phyloP scores from a whole-genome alignment of 2,797 vertebrate species.

The Spondyliosoma cantharus region DNA sequence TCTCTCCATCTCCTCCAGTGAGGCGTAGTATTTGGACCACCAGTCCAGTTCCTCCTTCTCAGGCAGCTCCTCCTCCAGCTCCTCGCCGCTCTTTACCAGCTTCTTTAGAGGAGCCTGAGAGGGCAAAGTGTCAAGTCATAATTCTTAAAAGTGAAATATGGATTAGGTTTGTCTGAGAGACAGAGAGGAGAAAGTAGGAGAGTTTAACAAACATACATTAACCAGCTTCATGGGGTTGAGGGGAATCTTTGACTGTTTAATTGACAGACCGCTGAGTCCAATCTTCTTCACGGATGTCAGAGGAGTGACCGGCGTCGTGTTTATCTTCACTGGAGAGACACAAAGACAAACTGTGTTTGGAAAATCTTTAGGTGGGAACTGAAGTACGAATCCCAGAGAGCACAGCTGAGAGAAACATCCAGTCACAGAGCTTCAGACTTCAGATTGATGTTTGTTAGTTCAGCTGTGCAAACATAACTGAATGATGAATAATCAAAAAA shows the following conservation, averaged over 20 bases:
- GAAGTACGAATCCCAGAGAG: not conserved
- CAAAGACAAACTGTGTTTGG: constrained; percentile 17
- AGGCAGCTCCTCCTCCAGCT: constrained; percentile 89
- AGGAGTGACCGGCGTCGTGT: constrained; percentile 45
- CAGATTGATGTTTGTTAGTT: too few relatives aligned
- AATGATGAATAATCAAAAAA: too few relatives aligned
- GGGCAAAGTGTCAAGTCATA: not conserved
- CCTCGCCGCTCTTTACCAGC: constrained; percentile 77
- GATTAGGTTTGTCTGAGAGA: not conserved
- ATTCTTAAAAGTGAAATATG: not conserved
- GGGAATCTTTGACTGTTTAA: constrained; percentile 83
- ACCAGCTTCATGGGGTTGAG: constrained; percentile 80
- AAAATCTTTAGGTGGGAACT: not conserved
- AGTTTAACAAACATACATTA: constrained; percentile 64
- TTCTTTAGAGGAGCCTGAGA: constrained; percentile 86
- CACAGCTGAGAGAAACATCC: not conserved
- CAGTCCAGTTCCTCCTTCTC: constrained; percentile 94
- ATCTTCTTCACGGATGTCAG: constrained; percentile 78
- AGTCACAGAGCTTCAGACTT: not conserved
- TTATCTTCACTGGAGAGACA: constrained; percentile 41
- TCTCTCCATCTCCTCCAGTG: constrained; percentile 88
- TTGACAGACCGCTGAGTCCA: constrained; percentile 74
- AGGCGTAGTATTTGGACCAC: constrained; percentile 97
- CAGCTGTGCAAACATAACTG: too few relatives aligned
- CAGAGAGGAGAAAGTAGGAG: too few relatives aligned